phyloP scores from a whole-genome alignment of 1,140 invertebrate species.

The Bombus superbus region DNA sequence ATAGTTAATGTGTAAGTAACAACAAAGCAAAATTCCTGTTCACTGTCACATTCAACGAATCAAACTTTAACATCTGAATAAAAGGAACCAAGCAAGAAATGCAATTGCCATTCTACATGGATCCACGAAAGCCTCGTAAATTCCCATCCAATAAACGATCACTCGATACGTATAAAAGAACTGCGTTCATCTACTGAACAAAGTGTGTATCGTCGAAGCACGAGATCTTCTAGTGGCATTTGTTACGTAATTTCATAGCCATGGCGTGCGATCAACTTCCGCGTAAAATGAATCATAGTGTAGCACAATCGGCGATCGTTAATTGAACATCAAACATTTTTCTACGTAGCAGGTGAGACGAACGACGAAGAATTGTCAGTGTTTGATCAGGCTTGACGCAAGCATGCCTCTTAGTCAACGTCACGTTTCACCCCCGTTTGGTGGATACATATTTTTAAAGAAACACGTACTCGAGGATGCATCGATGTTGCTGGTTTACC shows the following conservation, averaged over 20 bases:
- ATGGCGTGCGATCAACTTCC: neutral
- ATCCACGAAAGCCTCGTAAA: neutral
- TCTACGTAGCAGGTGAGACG: neutral
- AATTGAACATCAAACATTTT: conserved; percentile 21
- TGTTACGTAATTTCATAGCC: conserved; percentile 1
- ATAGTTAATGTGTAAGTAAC: neutral
- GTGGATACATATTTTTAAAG: neutral
- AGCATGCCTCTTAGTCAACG: neutral
- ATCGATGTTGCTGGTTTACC: conserved; percentile 66
- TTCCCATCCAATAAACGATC: neutral
- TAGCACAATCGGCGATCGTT: neutral
- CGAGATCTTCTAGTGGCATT: neutral
- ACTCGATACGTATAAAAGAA: neutral
- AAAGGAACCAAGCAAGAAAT: neutral
- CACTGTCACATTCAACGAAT: too few species aligned
- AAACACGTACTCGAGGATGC: conserved; percentile 2
- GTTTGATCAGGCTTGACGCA: conserved; percentile 14
- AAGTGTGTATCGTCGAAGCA: neutral
- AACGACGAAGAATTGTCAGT: neutral
- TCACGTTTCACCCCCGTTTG: neutral
- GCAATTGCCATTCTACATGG: neutral
- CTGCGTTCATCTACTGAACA: neutral
- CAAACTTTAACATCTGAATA: neutral
- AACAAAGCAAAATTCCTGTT: neutral
- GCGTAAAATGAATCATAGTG: neutral